Evolutionary conservation across 2,888 invertebrate species (phyloP).

Genomic region (Diarsia brunnea): DNA sequence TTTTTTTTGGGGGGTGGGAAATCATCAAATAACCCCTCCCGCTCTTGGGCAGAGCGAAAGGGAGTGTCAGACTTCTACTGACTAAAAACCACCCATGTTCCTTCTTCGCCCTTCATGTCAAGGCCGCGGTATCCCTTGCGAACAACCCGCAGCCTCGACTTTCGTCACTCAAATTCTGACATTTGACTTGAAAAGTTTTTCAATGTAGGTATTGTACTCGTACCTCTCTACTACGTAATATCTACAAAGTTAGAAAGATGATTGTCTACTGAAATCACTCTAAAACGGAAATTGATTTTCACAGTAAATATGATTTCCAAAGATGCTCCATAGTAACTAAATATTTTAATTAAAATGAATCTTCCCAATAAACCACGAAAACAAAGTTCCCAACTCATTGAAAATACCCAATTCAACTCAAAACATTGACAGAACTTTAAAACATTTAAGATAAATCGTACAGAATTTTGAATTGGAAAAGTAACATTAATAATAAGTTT

Average conservation of each 20-base stretch:
- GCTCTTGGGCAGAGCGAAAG: too few species aligned
- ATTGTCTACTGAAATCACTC: not conserved
- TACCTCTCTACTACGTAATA: not conserved
- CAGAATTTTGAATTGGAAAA: conserved; percentile 61
- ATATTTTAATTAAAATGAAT: conserved; percentile 36
- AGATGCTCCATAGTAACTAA: not conserved
- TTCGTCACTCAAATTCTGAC: not conserved
- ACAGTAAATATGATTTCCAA: not conserved
- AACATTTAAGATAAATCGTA: conserved; percentile 62
- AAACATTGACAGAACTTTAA: conserved; percentile 63
- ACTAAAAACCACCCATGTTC: too few species aligned
- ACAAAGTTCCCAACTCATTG: conserved; percentile 56
- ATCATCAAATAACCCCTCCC: too few species aligned
- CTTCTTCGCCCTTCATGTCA: too few species aligned
- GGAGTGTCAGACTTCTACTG: too few species aligned
- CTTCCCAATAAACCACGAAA: not conserved
- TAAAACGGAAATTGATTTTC: conserved; percentile 1
- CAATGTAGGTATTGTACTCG: not conserved
- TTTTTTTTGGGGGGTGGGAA: too few species aligned
- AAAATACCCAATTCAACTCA: conserved; percentile 48
- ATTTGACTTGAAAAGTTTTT: not conserved
- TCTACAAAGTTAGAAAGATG: not conserved
- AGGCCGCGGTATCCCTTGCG: too few species aligned
- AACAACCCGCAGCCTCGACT: too few species aligned
- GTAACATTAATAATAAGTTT: conserved; percentile 74